Conservation (phyloP, 2,797 vertebrate species). For the Mus caroli region DNA sequence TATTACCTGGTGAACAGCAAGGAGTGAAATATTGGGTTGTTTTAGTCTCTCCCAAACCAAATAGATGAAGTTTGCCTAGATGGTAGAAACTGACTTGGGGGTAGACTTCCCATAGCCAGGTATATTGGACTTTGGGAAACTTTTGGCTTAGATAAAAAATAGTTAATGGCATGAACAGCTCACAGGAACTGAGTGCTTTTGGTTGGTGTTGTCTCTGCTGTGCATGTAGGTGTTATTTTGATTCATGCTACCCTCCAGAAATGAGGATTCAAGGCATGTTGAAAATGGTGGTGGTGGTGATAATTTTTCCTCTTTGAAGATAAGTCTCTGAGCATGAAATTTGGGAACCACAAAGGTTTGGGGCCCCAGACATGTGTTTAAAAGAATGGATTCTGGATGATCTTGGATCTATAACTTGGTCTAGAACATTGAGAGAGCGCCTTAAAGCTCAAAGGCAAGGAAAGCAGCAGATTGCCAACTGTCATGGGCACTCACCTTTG, state of each 20-base stretch:
- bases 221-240: neutral
- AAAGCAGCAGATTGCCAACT: neutral
- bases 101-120: neutral
- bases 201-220: neutral
- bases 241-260: neutral
- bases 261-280: neutral
- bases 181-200: neutral
- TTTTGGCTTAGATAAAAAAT: neutral
- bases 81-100: neutral
- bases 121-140: neutral
- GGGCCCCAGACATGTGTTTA: neutral
- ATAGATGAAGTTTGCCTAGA: neutral
- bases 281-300: neutral
- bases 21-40: neutral
- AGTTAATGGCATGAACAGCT: neutral
- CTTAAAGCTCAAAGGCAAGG: neutral
- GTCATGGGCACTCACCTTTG: neutral
- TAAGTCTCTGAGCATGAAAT: neutral
- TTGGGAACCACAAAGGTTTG: neutral
- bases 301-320: neutral
- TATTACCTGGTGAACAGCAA: fast-evolving
- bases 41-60: neutral
- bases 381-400: neutral
- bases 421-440: neutral
- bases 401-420: neutral